Percentiles rank a stretch among this genome's conserved stretches.
Evolutionary conservation across 2,797 vertebrate genomes (phyloP).

Genomic region (Sphenodon punctatus): DNA sequence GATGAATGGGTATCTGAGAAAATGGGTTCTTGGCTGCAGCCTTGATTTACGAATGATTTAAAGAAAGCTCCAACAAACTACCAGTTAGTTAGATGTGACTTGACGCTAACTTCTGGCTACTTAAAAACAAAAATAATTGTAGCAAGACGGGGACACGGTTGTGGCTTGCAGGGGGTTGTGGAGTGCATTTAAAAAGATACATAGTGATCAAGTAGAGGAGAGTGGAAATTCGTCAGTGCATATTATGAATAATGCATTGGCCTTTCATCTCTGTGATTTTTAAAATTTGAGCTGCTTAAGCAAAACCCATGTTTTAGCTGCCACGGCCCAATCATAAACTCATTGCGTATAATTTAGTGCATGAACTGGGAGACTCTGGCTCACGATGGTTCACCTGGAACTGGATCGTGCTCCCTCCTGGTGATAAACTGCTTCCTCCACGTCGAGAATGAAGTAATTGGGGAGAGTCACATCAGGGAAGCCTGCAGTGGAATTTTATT

Average conservation of each 20-base stretch:
- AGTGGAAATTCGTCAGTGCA: not conserved
- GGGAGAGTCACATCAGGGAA: not conserved
- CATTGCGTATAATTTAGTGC: not conserved
- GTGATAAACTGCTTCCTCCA: not conserved
- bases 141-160: not conserved
- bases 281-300: not conserved
- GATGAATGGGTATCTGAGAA: not conserved
- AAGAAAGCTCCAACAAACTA: not conserved
- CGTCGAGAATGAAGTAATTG: not conserved
- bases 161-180: not conserved
- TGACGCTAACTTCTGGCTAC: not conserved
- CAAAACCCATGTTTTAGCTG: not conserved
- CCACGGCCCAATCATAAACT: not conserved
- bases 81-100: not conserved
- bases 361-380: not conserved
- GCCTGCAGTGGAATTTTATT: no score
- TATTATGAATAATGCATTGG: not conserved
- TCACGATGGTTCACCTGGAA: not conserved
- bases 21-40: not conserved
- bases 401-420: not conserved
- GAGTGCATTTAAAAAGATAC: not conserved
- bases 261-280: not conserved
- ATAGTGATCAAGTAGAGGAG: not conserved
- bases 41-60: not conserved
- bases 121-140: not conserved